Conservation (phyloP, 2,113 vertebrate genomes). For the Charadrius vociferus region DNA sequence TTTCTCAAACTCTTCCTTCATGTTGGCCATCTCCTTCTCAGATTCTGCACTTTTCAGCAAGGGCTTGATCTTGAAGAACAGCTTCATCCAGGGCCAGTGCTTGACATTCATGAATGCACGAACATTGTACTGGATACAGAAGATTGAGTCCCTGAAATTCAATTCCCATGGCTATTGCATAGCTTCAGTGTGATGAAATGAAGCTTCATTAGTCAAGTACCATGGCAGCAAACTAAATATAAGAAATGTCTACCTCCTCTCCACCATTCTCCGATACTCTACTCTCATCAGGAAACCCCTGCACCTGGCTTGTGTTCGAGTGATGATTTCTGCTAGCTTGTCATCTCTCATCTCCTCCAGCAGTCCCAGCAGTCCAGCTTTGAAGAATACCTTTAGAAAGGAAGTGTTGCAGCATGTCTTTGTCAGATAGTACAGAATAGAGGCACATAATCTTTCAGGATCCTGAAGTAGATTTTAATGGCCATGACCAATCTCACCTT, state of each 20-base stretch:
- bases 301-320: conserved; percentile 82
- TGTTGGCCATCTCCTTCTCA: conserved; percentile 86
- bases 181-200: not conserved
- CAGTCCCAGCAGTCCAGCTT: conserved; percentile 85
- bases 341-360: conserved; percentile 86
- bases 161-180: not conserved
- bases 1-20: conserved; percentile 83
- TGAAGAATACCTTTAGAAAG: conserved; percentile 85
- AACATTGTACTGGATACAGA: conserved; percentile 86
- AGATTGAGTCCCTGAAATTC: conserved; percentile 78
- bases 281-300: conserved; percentile 85
- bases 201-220: not conserved
- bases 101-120: conserved; percentile 88
- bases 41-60: conserved; percentile 84
- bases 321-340: conserved; percentile 86
- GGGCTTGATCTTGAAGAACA: conserved; percentile 85
- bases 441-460: not conserved
- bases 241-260: conserved; percentile 73
- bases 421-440: not conserved
- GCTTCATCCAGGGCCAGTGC: conserved; percentile 83
- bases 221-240: not conserved
- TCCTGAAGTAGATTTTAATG: not conserved
- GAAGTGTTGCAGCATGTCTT: not conserved
- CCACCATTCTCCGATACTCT: conserved; percentile 86
- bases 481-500: not conserved